These are phyloP conservation scores for Falco punctatus DNA, from an alignment of 2,113 vertebrate species.

Conservation along the genomic window DNA sequence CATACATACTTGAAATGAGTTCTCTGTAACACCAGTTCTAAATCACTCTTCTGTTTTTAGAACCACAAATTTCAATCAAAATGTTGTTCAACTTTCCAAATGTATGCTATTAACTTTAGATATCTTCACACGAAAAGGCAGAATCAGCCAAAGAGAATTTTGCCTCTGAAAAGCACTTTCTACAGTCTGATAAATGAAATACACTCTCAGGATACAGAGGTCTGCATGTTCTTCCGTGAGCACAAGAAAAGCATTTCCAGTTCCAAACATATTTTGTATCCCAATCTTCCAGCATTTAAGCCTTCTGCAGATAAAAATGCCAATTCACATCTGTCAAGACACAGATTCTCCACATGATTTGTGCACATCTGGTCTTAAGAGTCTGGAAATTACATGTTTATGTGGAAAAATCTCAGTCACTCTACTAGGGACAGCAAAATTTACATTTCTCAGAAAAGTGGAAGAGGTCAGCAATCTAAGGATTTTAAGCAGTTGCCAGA, in stretches of 20 bases:
- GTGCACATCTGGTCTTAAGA: neutral
- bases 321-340: neutral
- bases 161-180: neutral
- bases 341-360: neutral
- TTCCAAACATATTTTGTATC: neutral
- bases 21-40: neutral
- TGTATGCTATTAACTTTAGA: neutral
- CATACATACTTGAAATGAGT: neutral
- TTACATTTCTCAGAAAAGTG: neutral
- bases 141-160: neutral
- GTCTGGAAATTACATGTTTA: neutral
- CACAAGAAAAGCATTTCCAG: neutral
- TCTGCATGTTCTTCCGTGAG: neutral
- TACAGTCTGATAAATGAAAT: neutral
- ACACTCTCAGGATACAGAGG: neutral
- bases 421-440: neutral
- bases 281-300: neutral
- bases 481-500: neutral
- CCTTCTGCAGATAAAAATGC: neutral
- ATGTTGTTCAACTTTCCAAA: neutral
- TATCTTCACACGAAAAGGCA: neutral
- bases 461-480: neutral
- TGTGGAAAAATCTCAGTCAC: neutral
- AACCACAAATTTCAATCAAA: neutral
- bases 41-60: neutral